A percentile compares a stretch with the other conserved stretches of the same genome.
Evolutionary conservation across 2,797 vertebrate genomes (phyloP).

Genomic region (Macroramphosus scolopax): DNA sequence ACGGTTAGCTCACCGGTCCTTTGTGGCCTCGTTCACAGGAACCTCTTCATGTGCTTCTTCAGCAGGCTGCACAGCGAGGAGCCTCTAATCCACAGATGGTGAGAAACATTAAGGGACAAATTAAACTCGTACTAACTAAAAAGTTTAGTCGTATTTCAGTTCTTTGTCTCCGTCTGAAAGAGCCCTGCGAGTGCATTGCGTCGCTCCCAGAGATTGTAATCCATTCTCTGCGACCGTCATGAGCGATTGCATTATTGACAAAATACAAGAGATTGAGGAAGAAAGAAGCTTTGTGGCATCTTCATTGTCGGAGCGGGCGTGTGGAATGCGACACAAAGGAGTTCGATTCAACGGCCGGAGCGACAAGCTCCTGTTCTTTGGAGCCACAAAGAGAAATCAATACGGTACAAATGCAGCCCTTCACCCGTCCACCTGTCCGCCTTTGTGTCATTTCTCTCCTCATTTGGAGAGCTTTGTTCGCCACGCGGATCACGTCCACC

Average conservation of each 20-base stretch:
- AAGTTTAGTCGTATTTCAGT: no score
- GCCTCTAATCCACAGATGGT: no score
- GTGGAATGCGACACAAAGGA: constrained; percentile 55
- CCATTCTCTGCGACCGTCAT: constrained; percentile 31
- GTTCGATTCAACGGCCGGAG: constrained; percentile 43
- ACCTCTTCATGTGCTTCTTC: constrained; percentile 65
- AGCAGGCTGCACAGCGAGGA: no score
- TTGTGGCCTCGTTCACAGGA: constrained; percentile 50
- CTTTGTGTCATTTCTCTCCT: constrained; percentile 52
- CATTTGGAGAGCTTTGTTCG: constrained; percentile 54
- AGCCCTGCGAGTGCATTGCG: no score
- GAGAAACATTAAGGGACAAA: no score
- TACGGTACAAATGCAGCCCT: constrained; percentile 49
- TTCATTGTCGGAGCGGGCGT: constrained; percentile 51
- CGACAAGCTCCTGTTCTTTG: constrained; percentile 62
- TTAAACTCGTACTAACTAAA: no score
- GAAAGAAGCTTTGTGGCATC: constrained; percentile 47
- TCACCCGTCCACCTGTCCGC: constrained; percentile 26
- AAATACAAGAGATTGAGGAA: constrained; percentile 29
- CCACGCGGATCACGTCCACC: no score
- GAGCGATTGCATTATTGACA: constrained; percentile 43
- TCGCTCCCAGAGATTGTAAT: no score
- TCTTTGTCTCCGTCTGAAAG: no score
- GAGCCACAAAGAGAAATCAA: constrained; percentile 64
- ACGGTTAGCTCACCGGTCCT: constrained; percentile 51